phyloP scores from a whole-genome alignment of 2,113 vertebrate genomes.

The Cervus canadensis region DNA sequence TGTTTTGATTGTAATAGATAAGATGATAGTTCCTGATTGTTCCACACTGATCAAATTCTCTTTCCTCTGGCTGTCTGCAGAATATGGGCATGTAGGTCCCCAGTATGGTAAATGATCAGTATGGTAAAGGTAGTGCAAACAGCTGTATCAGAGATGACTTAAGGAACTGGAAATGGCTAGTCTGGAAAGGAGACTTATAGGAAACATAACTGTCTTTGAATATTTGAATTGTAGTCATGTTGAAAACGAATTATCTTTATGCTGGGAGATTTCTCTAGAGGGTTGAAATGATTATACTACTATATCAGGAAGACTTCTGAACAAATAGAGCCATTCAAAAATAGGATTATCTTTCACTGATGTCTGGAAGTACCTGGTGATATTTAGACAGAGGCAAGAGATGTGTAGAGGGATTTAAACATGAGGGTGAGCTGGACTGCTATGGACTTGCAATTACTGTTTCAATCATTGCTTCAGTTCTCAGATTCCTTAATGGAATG shows the following conservation, averaged over 20 bases:
- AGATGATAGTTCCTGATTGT: not conserved
- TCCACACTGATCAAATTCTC: not conserved
- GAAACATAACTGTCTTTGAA: not conserved
- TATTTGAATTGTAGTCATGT: not conserved
- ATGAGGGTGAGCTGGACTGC: not conserved
- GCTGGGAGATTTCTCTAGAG: not conserved
- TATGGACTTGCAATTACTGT: not conserved
- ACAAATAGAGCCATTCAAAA: not conserved
- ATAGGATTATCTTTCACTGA: not conserved
- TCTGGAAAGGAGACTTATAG: not conserved
- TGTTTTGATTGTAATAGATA: not conserved
- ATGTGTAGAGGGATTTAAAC: not conserved
- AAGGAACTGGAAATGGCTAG: not conserved
- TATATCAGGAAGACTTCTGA: not conserved
- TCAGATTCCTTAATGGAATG: not conserved
- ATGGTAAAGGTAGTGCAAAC: not conserved
- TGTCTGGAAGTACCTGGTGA: not conserved
- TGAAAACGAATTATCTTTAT: not conserved
- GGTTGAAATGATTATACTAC: not conserved
- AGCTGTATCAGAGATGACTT: not conserved
- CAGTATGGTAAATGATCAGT: not conserved
- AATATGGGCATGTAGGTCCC: not conserved
- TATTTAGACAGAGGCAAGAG: not conserved
- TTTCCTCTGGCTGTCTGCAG: not conserved
- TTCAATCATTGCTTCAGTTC: not conserved